Percentiles rank a stretch among this genome's conserved stretches.
Conservation (phyloP, 2,113 vertebrate genomes). For the Anhinga anhinga region DNA sequence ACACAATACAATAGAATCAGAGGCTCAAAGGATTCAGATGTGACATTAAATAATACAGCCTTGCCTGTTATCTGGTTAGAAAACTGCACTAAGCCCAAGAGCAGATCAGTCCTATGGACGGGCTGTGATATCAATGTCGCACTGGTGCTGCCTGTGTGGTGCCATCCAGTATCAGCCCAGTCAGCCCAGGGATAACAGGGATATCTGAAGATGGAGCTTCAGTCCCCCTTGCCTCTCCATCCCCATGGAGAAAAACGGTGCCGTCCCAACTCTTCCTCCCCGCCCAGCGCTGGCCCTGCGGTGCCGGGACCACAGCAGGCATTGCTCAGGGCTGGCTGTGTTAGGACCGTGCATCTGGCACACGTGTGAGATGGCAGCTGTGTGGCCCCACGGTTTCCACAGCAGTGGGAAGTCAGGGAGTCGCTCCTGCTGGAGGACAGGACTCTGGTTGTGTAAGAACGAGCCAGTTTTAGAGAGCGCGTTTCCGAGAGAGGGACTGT, state of each 20-base stretch:
- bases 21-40: neutral
- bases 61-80: neutral
- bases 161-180: neutral
- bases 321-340: neutral
- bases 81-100: neutral
- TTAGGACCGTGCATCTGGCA: neutral
- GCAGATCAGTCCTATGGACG: neutral
- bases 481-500: neutral
- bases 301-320: neutral
- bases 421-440: neutral
- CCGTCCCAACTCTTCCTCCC: neutral
- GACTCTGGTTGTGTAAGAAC: neutral
- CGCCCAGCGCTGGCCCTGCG: accelerated
- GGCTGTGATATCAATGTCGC: neutral
- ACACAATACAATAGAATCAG: neutral
- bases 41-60: neutral
- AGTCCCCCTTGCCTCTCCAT: neutral
- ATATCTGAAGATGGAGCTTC: neutral
- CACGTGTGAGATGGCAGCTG: neutral
- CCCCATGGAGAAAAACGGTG: neutral
- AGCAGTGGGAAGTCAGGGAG: neutral
- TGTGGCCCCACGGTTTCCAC: accelerated
- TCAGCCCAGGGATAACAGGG: neutral
- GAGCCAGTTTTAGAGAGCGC: neutral
- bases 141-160: neutral